Evolutionary conservation across 2,113 vertebrate species (phyloP).

Genomic region (Callipepla californica): DNA sequence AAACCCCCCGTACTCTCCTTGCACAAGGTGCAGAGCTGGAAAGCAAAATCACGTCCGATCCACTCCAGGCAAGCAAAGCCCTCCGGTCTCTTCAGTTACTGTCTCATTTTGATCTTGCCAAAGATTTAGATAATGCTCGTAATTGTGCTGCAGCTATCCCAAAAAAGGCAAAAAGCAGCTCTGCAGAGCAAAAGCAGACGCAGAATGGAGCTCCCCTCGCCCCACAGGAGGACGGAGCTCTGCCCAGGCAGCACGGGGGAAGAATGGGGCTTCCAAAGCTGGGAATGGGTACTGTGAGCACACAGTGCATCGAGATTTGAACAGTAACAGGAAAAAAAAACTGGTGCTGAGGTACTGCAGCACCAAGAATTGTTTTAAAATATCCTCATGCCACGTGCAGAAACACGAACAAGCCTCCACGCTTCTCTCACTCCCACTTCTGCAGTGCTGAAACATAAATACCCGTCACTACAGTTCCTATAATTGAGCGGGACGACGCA

Average conservation of each 20-base stretch:
- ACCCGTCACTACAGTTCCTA: neutral
- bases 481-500: accelerated
- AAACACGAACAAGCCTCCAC: accelerated
- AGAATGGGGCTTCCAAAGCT: accelerated
- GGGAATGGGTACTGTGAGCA: neutral
- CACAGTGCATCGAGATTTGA: accelerated
- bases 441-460: accelerated
- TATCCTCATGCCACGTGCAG: accelerated
- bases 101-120: neutral
- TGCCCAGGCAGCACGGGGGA: neutral
- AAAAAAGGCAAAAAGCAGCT: slow-evolving; percentile 33
- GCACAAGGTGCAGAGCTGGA: neutral
- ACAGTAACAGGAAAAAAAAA: neutral
- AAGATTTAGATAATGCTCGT: neutral
- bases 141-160: neutral
- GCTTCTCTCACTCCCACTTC: neutral
- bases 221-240: accelerated
- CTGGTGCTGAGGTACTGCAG: neutral
- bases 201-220: neutral
- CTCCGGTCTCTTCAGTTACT: neutral
- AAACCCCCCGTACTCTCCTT: neutral
- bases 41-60: accelerated
- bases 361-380: neutral
- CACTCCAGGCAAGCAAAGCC: neutral
- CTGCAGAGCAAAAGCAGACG: neutral